Percentiles rank a stretch among this genome's conserved stretches.
These are phyloP conservation scores for Cynoglossus semilaevis DNA, from an alignment of 2,113 vertebrate genomes.

Conservation along the genomic window DNA sequence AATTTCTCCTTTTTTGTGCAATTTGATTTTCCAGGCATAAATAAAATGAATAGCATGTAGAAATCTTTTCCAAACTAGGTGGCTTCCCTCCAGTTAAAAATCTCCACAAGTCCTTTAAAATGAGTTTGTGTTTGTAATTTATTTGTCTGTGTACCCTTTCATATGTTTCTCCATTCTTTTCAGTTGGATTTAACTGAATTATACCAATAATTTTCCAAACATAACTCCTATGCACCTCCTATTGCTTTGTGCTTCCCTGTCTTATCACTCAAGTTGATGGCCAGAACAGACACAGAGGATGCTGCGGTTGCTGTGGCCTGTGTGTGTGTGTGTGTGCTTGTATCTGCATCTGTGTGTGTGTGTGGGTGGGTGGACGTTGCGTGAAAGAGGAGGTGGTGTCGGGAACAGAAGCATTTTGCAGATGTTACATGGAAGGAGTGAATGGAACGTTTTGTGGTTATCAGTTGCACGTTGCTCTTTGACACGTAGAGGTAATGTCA, in stretches of 20 bases:
- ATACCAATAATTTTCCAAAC: constrained; percentile 8
- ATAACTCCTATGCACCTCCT: constrained; percentile 1
- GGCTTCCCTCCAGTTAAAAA: too few relatives aligned
- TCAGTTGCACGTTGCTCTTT: constrained; percentile 68
- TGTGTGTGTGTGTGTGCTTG: constrained; percentile 36
- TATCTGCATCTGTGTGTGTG: constrained; percentile 29
- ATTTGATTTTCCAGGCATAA: too few relatives aligned
- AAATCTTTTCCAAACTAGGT: too few relatives aligned
- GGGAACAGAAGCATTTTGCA: constrained; percentile 81
- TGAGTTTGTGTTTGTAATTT: background rate
- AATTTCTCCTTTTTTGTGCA: too few relatives aligned
- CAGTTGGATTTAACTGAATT: constrained; percentile 25
- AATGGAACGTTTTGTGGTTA: constrained; percentile 85
- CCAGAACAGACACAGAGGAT: constrained; percentile 53
- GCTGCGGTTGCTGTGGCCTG: constrained; percentile 39
- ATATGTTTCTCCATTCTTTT: constrained; percentile 12
- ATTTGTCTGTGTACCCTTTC: constrained; percentile 1
- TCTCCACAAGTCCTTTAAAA: too few relatives aligned
- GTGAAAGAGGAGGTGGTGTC: constrained; percentile 72
- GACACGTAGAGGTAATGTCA: constrained; percentile 68
- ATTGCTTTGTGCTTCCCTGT: constrained; percentile 29
- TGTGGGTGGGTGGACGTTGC: constrained; percentile 56
- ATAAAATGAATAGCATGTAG: too few relatives aligned
- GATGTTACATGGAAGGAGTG: constrained; percentile 81
- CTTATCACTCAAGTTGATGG: constrained; percentile 42